phyloP scores from a whole-genome alignment of 2,797 vertebrate species.

The Sebastes hopkinsi region DNA sequence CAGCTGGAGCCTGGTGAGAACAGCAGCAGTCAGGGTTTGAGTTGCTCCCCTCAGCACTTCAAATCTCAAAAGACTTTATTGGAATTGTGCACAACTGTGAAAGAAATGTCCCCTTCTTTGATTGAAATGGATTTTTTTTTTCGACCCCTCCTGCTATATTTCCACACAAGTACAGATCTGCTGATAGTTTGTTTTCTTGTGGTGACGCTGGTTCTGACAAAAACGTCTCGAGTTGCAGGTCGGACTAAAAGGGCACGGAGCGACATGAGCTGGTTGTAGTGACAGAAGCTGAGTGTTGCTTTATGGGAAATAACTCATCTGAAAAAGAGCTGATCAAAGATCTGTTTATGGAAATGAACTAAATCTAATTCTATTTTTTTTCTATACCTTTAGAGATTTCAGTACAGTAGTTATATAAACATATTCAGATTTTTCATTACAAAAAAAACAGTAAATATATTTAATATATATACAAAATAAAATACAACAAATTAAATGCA shows the following conservation, averaged over 20 bases:
- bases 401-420: too few relatives aligned
- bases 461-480: too few relatives aligned
- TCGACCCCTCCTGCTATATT: conserved; percentile 5
- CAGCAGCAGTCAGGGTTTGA: conserved; percentile 27
- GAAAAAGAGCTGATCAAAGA: neutral
- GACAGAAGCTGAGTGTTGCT: neutral
- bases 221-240: neutral
- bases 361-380: neutral
- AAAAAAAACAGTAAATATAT: too few relatives aligned
- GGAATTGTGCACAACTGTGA: conserved; percentile 54
- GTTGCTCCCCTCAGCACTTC: conserved; percentile 56
- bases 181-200: conserved; percentile 62
- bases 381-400: too few relatives aligned
- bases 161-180: conserved; percentile 52
- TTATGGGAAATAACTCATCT: neutral
- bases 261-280: neutral
- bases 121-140: conserved; percentile 56
- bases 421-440: too few relatives aligned
- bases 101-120: conserved; percentile 57
- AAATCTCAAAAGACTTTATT: conserved; percentile 51
- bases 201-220: neutral
- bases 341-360: conserved; percentile 3
- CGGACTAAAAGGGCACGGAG: neutral
- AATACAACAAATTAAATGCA: too few relatives aligned
- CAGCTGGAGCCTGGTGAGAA: conserved; percentile 36